Conservation (phyloP, 2,113 vertebrate genomes). For the Melanerpes aurifrons region DNA sequence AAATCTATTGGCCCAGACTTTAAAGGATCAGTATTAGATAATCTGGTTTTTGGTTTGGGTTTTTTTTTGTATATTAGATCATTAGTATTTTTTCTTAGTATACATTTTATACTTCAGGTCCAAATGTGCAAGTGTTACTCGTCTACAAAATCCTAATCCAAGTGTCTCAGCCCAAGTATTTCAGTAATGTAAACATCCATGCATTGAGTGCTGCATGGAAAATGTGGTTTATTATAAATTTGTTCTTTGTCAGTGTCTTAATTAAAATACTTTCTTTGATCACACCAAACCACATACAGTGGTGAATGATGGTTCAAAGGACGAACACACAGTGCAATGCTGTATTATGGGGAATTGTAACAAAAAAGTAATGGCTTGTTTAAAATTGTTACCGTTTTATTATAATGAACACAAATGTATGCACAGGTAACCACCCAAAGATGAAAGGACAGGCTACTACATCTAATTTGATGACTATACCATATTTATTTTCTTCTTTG, state of each 20-base stretch:
- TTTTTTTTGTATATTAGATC: not conserved
- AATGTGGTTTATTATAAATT: not conserved
- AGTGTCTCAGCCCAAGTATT: not conserved
- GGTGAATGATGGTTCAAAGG: constrained; percentile 18
- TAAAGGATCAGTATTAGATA: not conserved
- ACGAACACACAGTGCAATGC: not conserved
- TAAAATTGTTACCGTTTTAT: not conserved
- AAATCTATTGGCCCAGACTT: not conserved
- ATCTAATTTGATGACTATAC: not conserved
- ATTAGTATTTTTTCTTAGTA: not conserved
- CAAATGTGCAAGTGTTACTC: not conserved
- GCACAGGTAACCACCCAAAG: not conserved
- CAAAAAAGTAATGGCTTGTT: not conserved
- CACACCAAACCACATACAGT: not conserved
- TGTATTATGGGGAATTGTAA: not conserved
- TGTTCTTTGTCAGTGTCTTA: not conserved
- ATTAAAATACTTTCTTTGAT: constrained; percentile 7
- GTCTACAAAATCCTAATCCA: not conserved
- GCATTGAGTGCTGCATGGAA: not conserved
- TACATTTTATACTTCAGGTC: not conserved
- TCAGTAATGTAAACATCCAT: not conserved
- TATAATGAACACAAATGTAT: not conserved
- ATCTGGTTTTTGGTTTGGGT: no score
- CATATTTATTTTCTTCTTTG: not conserved
- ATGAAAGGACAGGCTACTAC: not conserved